These are phyloP conservation scores for Muscicapa comitata DNA, from an alignment of 2,797 vertebrate genomes.

Conservation along the genomic window DNA sequence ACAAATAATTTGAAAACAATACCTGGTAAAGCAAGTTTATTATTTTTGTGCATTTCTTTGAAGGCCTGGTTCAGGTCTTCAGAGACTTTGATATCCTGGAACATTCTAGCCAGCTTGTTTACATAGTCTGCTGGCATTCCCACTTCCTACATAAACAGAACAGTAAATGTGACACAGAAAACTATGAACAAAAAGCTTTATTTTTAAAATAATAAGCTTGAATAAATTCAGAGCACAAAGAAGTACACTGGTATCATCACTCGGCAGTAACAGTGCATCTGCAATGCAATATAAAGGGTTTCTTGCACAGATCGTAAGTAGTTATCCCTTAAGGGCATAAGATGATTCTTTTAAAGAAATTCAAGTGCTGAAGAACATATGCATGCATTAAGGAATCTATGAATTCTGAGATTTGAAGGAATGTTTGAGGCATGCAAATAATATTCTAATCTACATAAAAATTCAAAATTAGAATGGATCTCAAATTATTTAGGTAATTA, in stretches of 20 bases:
- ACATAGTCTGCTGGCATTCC: slow-evolving; percentile 99
- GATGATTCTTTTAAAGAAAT: background rate
- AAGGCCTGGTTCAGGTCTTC: slow-evolving; percentile 98
- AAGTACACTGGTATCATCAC: background rate
- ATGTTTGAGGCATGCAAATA: background rate
- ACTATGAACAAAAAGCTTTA: background rate
- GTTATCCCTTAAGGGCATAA: background rate
- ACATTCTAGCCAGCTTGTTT: slow-evolving; percentile 98
- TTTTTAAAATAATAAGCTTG: background rate
- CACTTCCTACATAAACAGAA: slow-evolving; percentile 85
- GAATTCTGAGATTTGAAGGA: background rate
- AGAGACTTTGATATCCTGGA: slow-evolving; percentile 98
- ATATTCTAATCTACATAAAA: background rate
- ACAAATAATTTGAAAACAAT: slow-evolving; percentile 38
- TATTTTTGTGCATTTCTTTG: slow-evolving; percentile 99
- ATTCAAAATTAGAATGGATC: background rate
- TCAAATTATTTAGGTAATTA: background rate
- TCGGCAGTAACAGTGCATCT: background rate
- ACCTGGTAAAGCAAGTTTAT: slow-evolving; percentile 96
- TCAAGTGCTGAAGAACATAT: background rate
- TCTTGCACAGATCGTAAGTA: background rate
- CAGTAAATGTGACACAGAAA: background rate
- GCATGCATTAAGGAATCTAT: background rate
- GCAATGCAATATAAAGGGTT: background rate
- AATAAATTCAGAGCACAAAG: background rate